Conservation (phyloP, 2,113 vertebrate species). For the Crypturellus undulatus region DNA sequence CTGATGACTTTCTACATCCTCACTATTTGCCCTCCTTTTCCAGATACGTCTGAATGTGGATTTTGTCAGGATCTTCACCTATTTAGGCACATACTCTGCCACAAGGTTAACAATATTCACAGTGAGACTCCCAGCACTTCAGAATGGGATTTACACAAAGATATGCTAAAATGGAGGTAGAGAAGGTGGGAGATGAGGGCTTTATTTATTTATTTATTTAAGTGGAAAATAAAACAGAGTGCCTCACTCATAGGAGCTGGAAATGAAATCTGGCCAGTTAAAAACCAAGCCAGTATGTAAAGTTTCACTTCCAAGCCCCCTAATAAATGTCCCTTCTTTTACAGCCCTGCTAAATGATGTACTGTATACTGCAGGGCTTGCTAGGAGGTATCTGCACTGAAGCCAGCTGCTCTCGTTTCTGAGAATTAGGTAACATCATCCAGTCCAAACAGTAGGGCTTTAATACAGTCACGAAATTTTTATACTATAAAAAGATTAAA, state of each 20-base stretch:
- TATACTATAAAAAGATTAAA: slow-evolving; percentile 56
- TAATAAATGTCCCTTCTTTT: slow-evolving; percentile 54
- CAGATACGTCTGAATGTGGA: background rate
- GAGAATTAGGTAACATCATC: slow-evolving; percentile 46
- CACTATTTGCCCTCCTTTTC: rapidly evolving
- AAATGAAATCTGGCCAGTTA: background rate
- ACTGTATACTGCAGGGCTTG: background rate
- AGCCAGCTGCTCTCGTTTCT: slow-evolving; percentile 36
- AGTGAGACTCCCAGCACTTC: background rate
- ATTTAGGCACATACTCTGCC: background rate
- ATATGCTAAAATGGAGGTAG: background rate
- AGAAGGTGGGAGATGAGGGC: background rate
- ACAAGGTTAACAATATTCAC: background rate
- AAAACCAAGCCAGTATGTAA: background rate
- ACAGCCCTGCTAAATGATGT: slow-evolving; percentile 37
- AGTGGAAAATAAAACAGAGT: slow-evolving; percentile 10
- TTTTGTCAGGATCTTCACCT: background rate
- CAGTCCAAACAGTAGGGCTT: slow-evolving; percentile 43
- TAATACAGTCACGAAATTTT: slow-evolving; percentile 37
- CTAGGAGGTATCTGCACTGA: background rate
- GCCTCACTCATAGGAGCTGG: background rate
- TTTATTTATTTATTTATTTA: background rate
- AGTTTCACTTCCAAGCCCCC: slow-evolving; percentile 7
- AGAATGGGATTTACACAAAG: background rate
- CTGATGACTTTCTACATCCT: background rate